Percentiles rank a stretch among this genome's conserved stretches.
Conservation (phyloP, 2,113 vertebrate genomes). For the Synchiropus splendidus region DNA sequence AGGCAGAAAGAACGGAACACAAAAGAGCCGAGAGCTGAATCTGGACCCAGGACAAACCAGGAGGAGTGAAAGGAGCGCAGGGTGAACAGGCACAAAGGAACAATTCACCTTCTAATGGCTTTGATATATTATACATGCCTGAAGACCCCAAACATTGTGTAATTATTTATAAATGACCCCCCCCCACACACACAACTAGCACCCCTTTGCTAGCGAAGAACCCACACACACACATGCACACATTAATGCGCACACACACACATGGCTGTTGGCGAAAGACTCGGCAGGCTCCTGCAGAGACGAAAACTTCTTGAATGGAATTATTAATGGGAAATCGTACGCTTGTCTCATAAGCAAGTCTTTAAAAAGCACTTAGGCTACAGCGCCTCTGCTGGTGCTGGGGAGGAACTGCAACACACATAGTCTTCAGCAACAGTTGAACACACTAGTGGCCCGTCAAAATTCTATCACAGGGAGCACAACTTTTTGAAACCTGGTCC, state of each 20-base stretch:
- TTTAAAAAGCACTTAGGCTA: slow-evolving; percentile 83
- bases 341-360: slow-evolving; percentile 98
- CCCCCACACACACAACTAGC: slow-evolving; percentile 42
- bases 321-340: slow-evolving; percentile 98
- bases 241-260: not conserved
- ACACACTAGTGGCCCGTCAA: no score
- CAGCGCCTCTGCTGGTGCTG: no score
- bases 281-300: slow-evolving; percentile 89
- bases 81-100: slow-evolving; percentile 85
- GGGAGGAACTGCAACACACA: no score
- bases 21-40: slow-evolving; percentile 92
- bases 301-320: slow-evolving; percentile 75
- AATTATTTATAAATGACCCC: slow-evolving; percentile 99
- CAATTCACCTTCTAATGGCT: slow-evolving; percentile 99
- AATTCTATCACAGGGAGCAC: no score
- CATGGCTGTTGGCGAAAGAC: slow-evolving; percentile 70
- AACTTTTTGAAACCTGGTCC: no score
- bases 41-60: slow-evolving; percentile 89
- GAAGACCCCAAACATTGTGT: slow-evolving; percentile 99
- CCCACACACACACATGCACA: not conserved
- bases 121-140: slow-evolving; percentile 99
- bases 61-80: slow-evolving; percentile 86
- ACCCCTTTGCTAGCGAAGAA: not conserved
- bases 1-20: slow-evolving; percentile 94
- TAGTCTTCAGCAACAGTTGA: no score